Evolutionary conservation across 2,888 invertebrate species (phyloP), one percentile per base, ranked within the genome.

Genomic region (Mechanitis messenoides): DNA sequence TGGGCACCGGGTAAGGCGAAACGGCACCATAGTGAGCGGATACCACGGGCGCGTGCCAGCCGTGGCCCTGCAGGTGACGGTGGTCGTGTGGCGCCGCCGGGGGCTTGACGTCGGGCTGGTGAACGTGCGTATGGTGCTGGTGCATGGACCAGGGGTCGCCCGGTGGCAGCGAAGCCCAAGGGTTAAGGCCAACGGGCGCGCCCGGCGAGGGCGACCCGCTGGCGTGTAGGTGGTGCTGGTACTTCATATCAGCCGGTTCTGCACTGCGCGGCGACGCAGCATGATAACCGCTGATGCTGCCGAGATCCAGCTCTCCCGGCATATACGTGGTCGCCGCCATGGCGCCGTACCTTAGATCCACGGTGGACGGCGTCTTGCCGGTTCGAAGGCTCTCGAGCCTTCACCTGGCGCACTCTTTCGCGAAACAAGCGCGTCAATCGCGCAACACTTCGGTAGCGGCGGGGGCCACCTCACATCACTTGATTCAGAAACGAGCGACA

Each of bases 281-380:
- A 84, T 94, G 94, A 84, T 96, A 96, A 84, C 95, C 95, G 86
- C 94, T 94, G 80, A 93, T 91, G 90, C 93, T 93, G 81, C 95
- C 95, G 84, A 95, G 92, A 91, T 96, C 96, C 90, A 95, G 94
- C 87, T 95, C 94, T 86, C 95, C 94, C 91, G 96, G 95, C 93
- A 97, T 95, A 92, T 97, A 97, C 92, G 96, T 95, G 91, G 97
- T 96, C 92, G 97, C 96, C 93, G 97, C 96, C 96, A 97, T 97
- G 94, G 94, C 94, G 92, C 93, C 92, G 92, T 92, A 92, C 84
- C 90, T 88, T 81, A 90, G 80, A 85, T 90, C 90, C 89, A 91
- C 91, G 89, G 89, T 91, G 88, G 91, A 90, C 87, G 92, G 92
- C 92, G 92, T 91, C 91, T 89, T 91, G 91, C 88, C 87, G 88